These are phyloP conservation scores for Cyclophora punctaria DNA, from an alignment of 2,888 invertebrate genomes.

Conservation along the genomic window DNA sequence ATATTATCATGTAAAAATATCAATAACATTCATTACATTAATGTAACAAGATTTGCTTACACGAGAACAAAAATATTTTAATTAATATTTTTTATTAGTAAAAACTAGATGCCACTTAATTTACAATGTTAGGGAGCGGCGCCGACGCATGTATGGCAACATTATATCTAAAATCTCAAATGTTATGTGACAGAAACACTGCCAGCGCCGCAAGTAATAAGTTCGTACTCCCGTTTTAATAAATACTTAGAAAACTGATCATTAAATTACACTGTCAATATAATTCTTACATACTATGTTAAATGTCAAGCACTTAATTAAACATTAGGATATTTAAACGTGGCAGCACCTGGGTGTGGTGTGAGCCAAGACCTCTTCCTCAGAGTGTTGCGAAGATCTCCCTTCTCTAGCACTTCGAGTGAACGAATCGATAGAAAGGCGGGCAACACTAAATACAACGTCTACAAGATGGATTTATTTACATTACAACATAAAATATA, in stretches of 20 bases:
- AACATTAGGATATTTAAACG: conserved; percentile 35
- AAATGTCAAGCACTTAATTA: conserved; percentile 59
- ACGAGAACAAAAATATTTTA: conserved; percentile 68
- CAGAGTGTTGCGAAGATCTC: conserved; percentile 29
- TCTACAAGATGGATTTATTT: conserved; percentile 34
- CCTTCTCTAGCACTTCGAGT: conserved; percentile 26
- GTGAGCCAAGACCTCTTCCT: conserved; percentile 27
- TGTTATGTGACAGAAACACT: conserved; percentile 36
- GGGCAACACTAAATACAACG: conserved; percentile 34
- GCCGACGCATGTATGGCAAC: conserved; percentile 48
- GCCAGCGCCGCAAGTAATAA: conserved; percentile 39
- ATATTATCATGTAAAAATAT: conserved; percentile 61
- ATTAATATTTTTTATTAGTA: conserved; percentile 60
- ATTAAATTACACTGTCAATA: conserved; percentile 61
- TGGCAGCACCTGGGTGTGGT: conserved; percentile 39
- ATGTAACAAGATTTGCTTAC: conserved; percentile 57
- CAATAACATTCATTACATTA: conserved; percentile 63
- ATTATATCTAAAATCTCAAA: conserved; percentile 42
- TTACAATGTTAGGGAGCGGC: conserved; percentile 56
- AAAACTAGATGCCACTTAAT: conserved; percentile 61
- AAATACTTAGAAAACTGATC: conserved; percentile 67
- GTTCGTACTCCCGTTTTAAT: conserved; percentile 53
- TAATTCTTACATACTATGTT: conserved; percentile 62
- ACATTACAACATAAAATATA: conserved; percentile 48
- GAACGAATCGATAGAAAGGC: conserved; percentile 25